phyloP scores from a whole-genome alignment of 2,888 invertebrate genomes.

The Pristionchus japonicus region DNA sequence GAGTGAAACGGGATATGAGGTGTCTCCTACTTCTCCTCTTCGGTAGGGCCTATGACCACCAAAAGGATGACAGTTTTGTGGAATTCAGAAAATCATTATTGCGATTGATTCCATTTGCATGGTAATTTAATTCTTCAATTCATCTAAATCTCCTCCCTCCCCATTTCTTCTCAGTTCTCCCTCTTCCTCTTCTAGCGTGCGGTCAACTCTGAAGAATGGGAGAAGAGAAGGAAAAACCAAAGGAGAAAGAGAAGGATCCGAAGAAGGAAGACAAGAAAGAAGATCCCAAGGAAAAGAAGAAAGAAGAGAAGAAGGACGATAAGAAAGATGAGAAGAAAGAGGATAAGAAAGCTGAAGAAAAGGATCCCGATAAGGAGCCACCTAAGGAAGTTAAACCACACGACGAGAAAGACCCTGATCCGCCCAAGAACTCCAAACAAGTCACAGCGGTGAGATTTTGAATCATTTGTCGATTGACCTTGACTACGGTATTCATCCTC shows the following conservation, averaged over 20 bases:
- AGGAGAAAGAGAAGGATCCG: neutral
- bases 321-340: neutral
- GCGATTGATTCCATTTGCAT: too few relatives aligned
- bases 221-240: neutral
- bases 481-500: neutral
- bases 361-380: neutral
- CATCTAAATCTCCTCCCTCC: too few relatives aligned
- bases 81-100: too few relatives aligned
- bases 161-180: neutral
- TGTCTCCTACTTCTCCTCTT: too few relatives aligned
- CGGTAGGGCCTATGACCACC: too few relatives aligned
- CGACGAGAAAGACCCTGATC: neutral
- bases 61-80: too few relatives aligned
- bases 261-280: neutral
- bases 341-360: neutral
- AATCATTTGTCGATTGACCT: neutral
- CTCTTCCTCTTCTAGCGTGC: neutral
- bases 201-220: neutral
- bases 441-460: neutral
- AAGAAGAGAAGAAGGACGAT: neutral
- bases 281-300: neutral
- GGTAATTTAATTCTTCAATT: too few relatives aligned
- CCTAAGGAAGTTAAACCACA: neutral
- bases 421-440: neutral
- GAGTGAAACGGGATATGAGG: too few relatives aligned